Conservation (phyloP, 2,797 vertebrate species). For the Glossophaga mutica region DNA sequence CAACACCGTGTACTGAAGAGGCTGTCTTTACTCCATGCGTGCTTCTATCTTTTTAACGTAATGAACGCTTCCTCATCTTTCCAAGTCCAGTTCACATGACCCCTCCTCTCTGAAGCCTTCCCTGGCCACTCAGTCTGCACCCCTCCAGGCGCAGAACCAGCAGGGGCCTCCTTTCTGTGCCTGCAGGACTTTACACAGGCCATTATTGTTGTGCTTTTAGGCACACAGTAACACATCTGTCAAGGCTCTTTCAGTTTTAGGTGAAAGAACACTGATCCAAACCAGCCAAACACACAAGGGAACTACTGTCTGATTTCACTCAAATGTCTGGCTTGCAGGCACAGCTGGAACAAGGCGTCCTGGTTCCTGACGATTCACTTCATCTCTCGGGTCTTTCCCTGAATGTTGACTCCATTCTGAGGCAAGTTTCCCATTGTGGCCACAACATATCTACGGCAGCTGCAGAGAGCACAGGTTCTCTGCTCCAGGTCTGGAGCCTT, state of each 20-base stretch:
- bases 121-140: not conserved
- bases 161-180: not conserved
- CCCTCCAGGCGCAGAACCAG: too few species aligned
- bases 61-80: not conserved
- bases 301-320: not conserved
- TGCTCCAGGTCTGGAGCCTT: not conserved
- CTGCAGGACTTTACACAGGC: not conserved
- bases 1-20: not conserved
- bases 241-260: not conserved
- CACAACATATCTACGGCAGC: not conserved
- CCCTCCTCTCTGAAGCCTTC: not conserved
- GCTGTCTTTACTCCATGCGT: not conserved
- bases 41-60: not conserved
- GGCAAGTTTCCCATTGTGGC: not conserved
- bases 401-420: not conserved
- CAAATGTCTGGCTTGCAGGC: not conserved
- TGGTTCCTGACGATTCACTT: not conserved
- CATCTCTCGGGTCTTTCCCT: not conserved
- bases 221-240: not conserved
- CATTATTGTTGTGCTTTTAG: fast-evolving
- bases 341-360: not conserved
- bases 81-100: not conserved
- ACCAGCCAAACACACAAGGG: not conserved
- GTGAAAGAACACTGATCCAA: not conserved
- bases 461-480: not conserved